These are phyloP conservation scores for Apocheima hispidaria DNA, from an alignment of 2,888 invertebrate genomes.

Conservation along the genomic window DNA sequence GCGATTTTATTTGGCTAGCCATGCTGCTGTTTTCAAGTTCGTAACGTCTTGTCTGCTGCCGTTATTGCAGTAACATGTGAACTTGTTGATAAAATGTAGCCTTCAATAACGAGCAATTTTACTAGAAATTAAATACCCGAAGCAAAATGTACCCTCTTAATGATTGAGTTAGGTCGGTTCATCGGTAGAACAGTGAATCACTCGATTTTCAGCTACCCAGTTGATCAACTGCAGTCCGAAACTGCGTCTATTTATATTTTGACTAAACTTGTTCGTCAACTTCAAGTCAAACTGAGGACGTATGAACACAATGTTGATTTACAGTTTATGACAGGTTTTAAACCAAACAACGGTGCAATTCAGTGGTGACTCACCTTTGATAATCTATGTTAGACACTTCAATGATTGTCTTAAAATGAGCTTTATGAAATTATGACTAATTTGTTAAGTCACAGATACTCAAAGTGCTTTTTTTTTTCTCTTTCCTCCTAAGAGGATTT, in stretches of 20 bases:
- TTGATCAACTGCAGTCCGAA: not conserved
- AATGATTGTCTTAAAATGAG: not conserved
- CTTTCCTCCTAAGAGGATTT: too few relatives aligned
- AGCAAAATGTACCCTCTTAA: too few relatives aligned
- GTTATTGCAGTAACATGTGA: not conserved
- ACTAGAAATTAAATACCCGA: too few relatives aligned
- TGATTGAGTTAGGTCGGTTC: not conserved
- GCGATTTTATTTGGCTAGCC: not conserved
- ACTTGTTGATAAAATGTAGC: not conserved
- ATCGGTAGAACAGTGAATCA: not conserved
- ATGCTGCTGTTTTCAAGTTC: not conserved
- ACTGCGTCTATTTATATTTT: not conserved
- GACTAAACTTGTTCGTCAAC: constrained; percentile 5
- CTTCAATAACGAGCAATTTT: too few relatives aligned
- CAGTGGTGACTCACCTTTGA: constrained; percentile 11
- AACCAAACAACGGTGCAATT: constrained; percentile 17
- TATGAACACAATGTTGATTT: constrained; percentile 5
- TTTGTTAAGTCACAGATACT: not conserved
- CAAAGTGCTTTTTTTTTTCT: too few relatives aligned
- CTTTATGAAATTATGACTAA: constrained; percentile 13
- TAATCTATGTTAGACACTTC: constrained; percentile 12
- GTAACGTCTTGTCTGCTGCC: not conserved
- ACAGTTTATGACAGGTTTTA: constrained; percentile 24
- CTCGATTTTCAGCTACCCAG: not conserved
- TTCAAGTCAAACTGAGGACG: not conserved